Evolutionary conservation across 1,140 invertebrate species (phyloP).

Genomic region (Ganaspis sp.): DNA sequence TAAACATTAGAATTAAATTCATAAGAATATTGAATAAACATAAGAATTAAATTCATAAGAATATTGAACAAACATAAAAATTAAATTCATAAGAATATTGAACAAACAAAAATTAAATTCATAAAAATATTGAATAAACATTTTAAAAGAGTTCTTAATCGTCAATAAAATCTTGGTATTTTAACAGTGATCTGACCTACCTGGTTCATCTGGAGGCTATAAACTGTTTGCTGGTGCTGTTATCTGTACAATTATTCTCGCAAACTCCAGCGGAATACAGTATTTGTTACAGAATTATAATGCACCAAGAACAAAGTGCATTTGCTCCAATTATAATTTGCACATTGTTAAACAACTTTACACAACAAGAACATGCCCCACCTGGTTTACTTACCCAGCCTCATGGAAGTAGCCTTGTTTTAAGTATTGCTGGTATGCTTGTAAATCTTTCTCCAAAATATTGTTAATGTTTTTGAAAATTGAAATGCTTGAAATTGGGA

Average conservation of each 20-base stretch:
- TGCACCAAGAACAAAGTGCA: slow-evolving; percentile 84
- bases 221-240: slow-evolving; percentile 89
- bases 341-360: slow-evolving; percentile 86
- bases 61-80: too few species aligned
- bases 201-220: slow-evolving; percentile 91
- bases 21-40: too few species aligned
- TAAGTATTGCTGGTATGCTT: slow-evolving; percentile 89
- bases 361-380: slow-evolving; percentile 85
- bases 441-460: too few species aligned
- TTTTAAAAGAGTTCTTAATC: too few species aligned
- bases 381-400: slow-evolving; percentile 80
- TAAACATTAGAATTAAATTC: too few species aligned
- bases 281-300: slow-evolving; percentile 81
- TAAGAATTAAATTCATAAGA: too few species aligned
- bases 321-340: slow-evolving; percentile 86
- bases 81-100: too few species aligned
- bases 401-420: slow-evolving; percentile 87
- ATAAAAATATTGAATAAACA: too few species aligned
- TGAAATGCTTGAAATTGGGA: too few species aligned
- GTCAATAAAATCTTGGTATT: slow-evolving; percentile 42
- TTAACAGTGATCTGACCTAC: slow-evolving; percentile 90
- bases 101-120: too few species aligned
- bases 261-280: slow-evolving; percentile 80
- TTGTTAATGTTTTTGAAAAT: too few species aligned
- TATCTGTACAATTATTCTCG: slow-evolving; percentile 93